phyloP scores from a whole-genome alignment of 2,113 vertebrate species.

The Muntiacus reevesi region DNA sequence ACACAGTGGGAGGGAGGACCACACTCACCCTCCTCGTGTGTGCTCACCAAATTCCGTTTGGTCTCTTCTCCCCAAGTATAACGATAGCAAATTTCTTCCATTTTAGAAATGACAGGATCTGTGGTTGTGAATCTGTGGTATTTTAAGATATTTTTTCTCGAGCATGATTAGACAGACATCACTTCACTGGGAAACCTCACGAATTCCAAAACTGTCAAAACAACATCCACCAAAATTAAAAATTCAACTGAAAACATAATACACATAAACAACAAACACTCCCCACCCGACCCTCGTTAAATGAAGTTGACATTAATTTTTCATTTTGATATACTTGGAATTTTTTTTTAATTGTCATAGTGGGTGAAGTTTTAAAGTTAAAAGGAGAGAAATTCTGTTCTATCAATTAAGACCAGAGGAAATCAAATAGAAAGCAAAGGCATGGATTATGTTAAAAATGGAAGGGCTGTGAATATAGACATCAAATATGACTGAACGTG shows the following conservation, averaged over 20 bases:
- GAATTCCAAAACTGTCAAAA: conserved; percentile 7
- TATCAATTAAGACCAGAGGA: conserved; percentile 35
- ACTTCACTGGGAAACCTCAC: background rate
- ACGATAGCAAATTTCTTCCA: background rate
- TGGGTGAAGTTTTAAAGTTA: conserved; percentile 22
- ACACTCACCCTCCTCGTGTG: background rate
- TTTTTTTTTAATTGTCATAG: background rate
- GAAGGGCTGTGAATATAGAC: conserved; percentile 44
- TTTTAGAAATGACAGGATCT: conserved; percentile 7
- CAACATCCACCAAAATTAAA: background rate
- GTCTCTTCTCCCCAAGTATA: background rate
- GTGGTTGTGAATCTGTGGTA: background rate
- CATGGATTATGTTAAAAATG: conserved; percentile 21
- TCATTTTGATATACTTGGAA: background rate
- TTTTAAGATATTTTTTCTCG: background rate
- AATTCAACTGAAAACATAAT: background rate
- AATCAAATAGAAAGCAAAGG: conserved; percentile 45
- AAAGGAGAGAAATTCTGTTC: conserved; percentile 26
- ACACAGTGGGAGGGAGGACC: rapidly evolving
- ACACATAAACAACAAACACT: background rate
- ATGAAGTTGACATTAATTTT: background rate
- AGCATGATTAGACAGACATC: background rate
- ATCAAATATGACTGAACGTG: background rate
- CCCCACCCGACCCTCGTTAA: background rate
- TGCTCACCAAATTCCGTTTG: background rate